phyloP scores from a whole-genome alignment of 2,113 vertebrate genomes.

The Limnothrissa miodon region DNA sequence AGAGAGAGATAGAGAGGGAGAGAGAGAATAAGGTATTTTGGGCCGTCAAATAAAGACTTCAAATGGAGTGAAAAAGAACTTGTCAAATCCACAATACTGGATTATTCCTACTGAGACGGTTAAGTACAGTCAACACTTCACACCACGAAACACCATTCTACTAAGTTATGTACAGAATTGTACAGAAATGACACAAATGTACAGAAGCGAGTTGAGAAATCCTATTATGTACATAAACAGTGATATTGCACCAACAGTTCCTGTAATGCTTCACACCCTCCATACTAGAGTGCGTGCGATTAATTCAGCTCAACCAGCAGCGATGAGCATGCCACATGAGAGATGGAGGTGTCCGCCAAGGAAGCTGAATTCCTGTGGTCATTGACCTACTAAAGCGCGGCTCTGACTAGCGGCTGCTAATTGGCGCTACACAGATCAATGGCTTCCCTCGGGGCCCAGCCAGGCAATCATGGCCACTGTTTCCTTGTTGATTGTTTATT shows the following conservation, averaged over 20 bases:
- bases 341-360: background rate
- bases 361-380: background rate
- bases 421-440: background rate
- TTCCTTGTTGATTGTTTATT: constrained; percentile 5
- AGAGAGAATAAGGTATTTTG: background rate
- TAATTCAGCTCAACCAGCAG: too few species aligned
- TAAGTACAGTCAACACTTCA: too few species aligned
- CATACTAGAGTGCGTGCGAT: too few species aligned
- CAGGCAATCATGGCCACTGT: background rate
- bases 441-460: background rate
- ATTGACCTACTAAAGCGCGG: background rate
- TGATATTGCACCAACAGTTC: background rate
- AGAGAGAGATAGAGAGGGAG: constrained; percentile 18
- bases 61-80: background rate
- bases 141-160: background rate
- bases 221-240: background rate
- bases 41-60: background rate
- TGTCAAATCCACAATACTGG: background rate
- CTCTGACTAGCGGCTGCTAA: background rate
- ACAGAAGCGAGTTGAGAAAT: background rate
- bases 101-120: too few species aligned
- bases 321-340: background rate
- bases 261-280: too few species aligned
- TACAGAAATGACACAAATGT: too few species aligned
- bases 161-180: too few species aligned